phyloP scores from a whole-genome alignment of 2,888 invertebrate species.

The Limnephilus lunatus region DNA sequence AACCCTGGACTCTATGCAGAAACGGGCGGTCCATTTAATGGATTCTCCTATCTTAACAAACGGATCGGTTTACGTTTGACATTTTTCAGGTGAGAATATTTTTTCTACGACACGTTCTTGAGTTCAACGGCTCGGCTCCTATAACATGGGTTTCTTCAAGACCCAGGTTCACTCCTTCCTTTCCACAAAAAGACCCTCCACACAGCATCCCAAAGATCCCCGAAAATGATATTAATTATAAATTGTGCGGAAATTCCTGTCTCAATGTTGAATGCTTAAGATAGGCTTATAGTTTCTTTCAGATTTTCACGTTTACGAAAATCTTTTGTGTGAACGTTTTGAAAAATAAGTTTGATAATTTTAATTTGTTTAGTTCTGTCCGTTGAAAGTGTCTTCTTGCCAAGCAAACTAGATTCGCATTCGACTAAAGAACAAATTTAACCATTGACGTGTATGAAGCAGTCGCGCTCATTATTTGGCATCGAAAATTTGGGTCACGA shows the following conservation, averaged over 20 bases:
- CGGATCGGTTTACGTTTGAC: no score
- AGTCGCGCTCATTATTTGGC: slow-evolving; percentile 59
- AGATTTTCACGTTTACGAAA: neutral
- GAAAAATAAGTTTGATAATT: neutral
- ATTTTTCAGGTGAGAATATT: no score
- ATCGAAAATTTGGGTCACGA: slow-evolving; percentile 64
- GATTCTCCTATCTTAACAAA: no score
- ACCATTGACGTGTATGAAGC: slow-evolving; percentile 61
- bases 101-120: no score
- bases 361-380: neutral
- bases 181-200: no score
- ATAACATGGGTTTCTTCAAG: no score
- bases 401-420: slow-evolving; percentile 27
- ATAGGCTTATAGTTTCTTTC: neutral
- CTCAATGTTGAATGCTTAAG: neutral
- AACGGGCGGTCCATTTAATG: no score
- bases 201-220: no score
- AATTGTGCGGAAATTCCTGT: neutral
- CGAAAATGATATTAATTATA: neutral
- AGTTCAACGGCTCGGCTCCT: no score
- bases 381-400: slow-evolving; percentile 39
- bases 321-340: neutral
- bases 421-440: slow-evolving; percentile 60
- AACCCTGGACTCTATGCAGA: no score
- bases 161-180: no score